A percentile compares a stretch with the other conserved stretches of the same genome.
phyloP scores from a whole-genome alignment of 1,140 invertebrate genomes.

The Eueides isabella region DNA sequence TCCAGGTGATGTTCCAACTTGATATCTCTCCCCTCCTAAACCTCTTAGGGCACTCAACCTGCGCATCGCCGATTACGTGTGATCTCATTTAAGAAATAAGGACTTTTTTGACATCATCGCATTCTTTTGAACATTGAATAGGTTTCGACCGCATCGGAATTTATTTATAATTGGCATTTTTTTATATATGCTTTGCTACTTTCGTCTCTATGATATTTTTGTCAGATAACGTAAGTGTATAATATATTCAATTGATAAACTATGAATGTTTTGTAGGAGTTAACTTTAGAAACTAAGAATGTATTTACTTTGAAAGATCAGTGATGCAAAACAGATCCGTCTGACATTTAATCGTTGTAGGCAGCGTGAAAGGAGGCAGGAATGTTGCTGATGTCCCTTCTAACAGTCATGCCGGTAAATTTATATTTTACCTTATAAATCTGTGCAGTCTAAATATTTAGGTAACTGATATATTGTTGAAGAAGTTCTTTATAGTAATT shows the following conservation, averaged over 20 bases:
- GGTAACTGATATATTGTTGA: no score
- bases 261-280: background rate
- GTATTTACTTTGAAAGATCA: background rate
- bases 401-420: background rate
- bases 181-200: background rate
- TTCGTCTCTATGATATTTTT: background rate
- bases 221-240: background rate
- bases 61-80: slow-evolving; percentile 9
- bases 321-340: slow-evolving; percentile 37
- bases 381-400: slow-evolving; percentile 51
- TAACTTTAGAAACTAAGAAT: background rate
- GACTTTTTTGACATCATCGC: background rate
- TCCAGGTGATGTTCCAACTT: slow-evolving; percentile 10
- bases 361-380: slow-evolving; percentile 60
- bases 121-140: slow-evolving; percentile 1
- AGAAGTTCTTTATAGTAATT: background rate
- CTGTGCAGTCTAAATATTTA: background rate
- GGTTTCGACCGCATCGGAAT: background rate
- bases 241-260: background rate
- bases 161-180: background rate
- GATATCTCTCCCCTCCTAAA: slow-evolving; percentile 17
- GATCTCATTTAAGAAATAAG: slow-evolving; percentile 28
- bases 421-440: background rate
- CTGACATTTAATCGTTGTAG: slow-evolving; percentile 59
- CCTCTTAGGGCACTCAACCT: slow-evolving; percentile 23